These are phyloP conservation scores for Pogonomyrmex barbatus DNA, from an alignment of 1,140 invertebrate genomes.

Conservation along the genomic window DNA sequence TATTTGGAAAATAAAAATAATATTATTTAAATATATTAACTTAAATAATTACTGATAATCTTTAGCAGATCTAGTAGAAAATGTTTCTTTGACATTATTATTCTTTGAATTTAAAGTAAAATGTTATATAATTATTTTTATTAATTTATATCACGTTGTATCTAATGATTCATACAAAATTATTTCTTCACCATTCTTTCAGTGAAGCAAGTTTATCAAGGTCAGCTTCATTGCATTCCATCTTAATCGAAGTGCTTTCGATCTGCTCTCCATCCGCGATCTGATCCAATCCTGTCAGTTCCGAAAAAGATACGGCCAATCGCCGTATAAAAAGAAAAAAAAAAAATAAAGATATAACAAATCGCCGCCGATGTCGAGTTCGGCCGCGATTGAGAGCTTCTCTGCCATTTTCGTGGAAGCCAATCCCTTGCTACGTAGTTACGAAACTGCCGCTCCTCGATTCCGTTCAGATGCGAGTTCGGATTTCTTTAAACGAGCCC, in stretches of 20 bases:
- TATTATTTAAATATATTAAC: neutral
- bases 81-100: neutral
- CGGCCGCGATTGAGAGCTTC: slow-evolving; percentile 43
- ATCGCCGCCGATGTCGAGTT: slow-evolving; percentile 43
- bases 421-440: slow-evolving; percentile 47
- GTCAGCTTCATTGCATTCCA: slow-evolving; percentile 26
- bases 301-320: slow-evolving; percentile 37
- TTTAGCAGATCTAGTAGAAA: neutral
- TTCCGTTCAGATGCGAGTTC: slow-evolving; percentile 41
- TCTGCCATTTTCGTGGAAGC: slow-evolving; percentile 59
- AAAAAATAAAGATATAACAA: slow-evolving; percentile 47
- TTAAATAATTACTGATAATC: no score
- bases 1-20: neutral
- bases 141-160: slow-evolving; percentile 9
- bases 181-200: slow-evolving; percentile 14
- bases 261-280: slow-evolving; percentile 33
- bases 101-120: neutral
- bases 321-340: neutral
- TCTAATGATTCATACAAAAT: neutral
- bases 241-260: slow-evolving; percentile 46
- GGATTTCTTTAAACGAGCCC: slow-evolving; percentile 50
- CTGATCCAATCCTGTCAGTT: slow-evolving; percentile 29
- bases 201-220: slow-evolving; percentile 37
- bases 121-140: neutral
- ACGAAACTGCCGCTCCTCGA: slow-evolving; percentile 55